Base-by-base conservation (phyloP, 2,888 invertebrate genomes). In the Halictus quadricinctus region DNA sequence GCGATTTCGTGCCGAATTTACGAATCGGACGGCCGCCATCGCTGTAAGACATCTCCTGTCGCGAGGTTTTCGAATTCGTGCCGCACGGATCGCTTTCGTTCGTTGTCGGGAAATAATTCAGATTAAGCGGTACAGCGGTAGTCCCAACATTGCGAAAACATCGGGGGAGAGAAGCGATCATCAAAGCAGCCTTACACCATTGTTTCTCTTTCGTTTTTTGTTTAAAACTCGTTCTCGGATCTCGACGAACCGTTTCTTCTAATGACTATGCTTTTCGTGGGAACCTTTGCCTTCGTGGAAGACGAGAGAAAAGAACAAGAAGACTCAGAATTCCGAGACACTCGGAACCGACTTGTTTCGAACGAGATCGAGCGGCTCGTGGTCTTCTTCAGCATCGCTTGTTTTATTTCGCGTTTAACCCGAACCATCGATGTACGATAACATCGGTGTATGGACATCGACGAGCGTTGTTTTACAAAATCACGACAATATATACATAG, bases 11-110 rank as follows among this genome's bases (percentile, higher is more conserved):
- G 85, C 94, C 94, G 80, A 94, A 94, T 92, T 95, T 95, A 88
- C 95, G 95, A 89, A 94, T 93, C 90, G 95, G 95, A 85, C 95
- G 95, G 83, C 94, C 94, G 88, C 95, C 95, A 94, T 95, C 95
- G 91, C 94, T 95, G 92, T 93, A 94, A 93, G 94, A 94, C 94
- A 94, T 94, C 82, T 94, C 94, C 93, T 89, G 88, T 86, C 80
- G 83, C 83, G 78, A 58, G 70, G 80, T 66, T 70, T 75, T 81
- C 76, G n/a, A 69, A 86, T 86, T 29, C 70, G 58, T 76, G 72
- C 76, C 41, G 75, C 79, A 64, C 81, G 58, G 77, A 70, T 36
- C 69, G 54, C 74, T 74, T 80, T 85, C 43, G 43, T 72, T 73
- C 58, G 76, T 70, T 79, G 87, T 80, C 81, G 72, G 29, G 77